Base-by-base conservation (phyloP, 2,888 invertebrate genomes). In the Trissolcus brochymenae region DNA sequence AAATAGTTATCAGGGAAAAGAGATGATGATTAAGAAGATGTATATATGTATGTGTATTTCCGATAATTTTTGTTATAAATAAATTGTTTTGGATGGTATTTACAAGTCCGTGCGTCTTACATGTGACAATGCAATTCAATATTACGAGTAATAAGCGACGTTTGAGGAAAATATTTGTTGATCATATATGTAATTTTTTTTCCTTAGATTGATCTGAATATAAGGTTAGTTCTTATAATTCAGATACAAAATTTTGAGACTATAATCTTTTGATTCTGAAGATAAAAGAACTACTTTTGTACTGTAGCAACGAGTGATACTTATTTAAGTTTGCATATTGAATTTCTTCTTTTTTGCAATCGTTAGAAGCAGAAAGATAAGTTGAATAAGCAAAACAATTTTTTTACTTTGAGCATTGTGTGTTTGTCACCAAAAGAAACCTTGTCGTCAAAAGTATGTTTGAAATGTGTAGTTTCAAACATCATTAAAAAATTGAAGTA, bases 221-320 rank as follows among this genome's bases (percentile, higher is more conserved):
- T 57, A 59, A 64, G 51, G 49, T 53, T 62, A 17, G 49, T 35
- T 35, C 11, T 7, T 35, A 11, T 2, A 11, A 9, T 35, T 25
- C 35, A 35, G 7, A 35, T 35, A 11, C 49, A 19, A 7, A 51
- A 13, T 71, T 70, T 60, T 64, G 57, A 50, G 65, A 71, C 49
- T 35, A 35, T 62, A 73, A 61, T 62, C 56, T 68, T 74, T 67
- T 64, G 62, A 68, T 64, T 74, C 57, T 43, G 57, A 46, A 41
- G 61, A 59, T 56, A 57, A 73, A 79, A 67, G 60, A 76, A 76
- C 76, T 80, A 79, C 43, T 55, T 78, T 75, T 56, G 65, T 79
- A 70, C 56, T 65, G 67, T 71, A 72, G 46, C 57, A 65, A 74
- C 50, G 67, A 56, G 54, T 59, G 60, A 65, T 62, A 25, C 14